A percentile compares a stretch with the other conserved stretches of the same genome.
These are phyloP conservation scores for Popillia japonica DNA, from an alignment of 1,140 invertebrate genomes.

Conservation along the genomic window DNA sequence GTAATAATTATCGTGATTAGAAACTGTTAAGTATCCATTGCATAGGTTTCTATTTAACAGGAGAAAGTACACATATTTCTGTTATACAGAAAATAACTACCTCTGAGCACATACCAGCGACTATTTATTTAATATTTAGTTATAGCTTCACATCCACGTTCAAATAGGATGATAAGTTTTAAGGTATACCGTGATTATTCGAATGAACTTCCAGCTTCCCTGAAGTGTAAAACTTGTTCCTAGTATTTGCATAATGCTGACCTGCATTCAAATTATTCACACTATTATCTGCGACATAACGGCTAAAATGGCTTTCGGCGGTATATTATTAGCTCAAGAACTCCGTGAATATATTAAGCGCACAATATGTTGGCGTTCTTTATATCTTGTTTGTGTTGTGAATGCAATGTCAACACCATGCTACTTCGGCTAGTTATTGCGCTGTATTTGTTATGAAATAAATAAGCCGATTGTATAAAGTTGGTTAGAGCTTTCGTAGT, in stretches of 20 bases:
- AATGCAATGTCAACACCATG: constrained; percentile 13
- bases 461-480: not conserved
- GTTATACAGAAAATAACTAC: too few species aligned
- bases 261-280: constrained; percentile 1
- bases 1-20: too few species aligned
- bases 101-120: too few species aligned
- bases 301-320: constrained; percentile 4
- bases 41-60: too few species aligned
- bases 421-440: not conserved
- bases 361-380: constrained; percentile 21
- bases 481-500: not conserved
- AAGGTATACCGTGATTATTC: not conserved
- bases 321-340: constrained; percentile 1
- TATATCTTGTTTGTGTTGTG: constrained; percentile 6
- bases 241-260: constrained; percentile 25
- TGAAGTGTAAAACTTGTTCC: constrained; percentile 23
- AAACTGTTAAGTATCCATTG: too few species aligned
- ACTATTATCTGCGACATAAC: not conserved
- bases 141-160: not conserved
- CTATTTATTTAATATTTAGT: too few species aligned
- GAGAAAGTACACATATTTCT: too few species aligned
- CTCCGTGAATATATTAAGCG: constrained; percentile 8
- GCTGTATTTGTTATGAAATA: not conserved
- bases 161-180: not conserved
- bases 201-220: not conserved